These are phyloP conservation scores for Volucella inanis DNA, from an alignment of 2,888 invertebrate species.

Conservation along the genomic window DNA sequence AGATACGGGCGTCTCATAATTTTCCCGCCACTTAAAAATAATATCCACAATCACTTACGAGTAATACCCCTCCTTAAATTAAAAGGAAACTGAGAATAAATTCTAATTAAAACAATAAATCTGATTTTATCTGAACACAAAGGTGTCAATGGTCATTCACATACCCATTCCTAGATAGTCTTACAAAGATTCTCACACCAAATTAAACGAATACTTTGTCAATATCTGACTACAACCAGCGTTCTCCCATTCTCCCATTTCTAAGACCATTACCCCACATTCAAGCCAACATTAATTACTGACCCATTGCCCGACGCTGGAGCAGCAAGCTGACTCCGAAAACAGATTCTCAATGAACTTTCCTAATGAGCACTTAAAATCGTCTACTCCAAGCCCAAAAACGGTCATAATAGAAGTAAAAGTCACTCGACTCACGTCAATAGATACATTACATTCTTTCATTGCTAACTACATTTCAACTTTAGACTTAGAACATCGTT, in stretches of 20 bases:
- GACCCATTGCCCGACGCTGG: constrained; percentile 15
- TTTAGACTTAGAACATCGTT: constrained; percentile 1
- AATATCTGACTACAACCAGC: constrained; percentile 27
- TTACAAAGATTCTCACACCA: constrained; percentile 5
- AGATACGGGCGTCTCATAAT: too few relatives aligned
- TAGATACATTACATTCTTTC: not conserved
- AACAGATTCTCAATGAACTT: constrained; percentile 44
- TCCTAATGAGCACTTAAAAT: constrained; percentile 23
- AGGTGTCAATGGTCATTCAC: constrained; percentile 30
- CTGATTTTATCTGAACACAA: not conserved
- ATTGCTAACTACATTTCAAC: not conserved
- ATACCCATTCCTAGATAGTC: not conserved
- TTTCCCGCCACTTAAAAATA: too few relatives aligned
- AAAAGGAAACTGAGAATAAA: too few relatives aligned
- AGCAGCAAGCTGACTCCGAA: not conserved
- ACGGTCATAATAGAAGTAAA: constrained; percentile 7
- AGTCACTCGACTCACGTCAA: not conserved
- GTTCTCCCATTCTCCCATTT: constrained; percentile 21
- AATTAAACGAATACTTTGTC: constrained; percentile 3
- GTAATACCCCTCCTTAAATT: not conserved
- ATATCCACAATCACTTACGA: not conserved
- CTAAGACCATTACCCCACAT: constrained; percentile 40
- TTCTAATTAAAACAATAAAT: not conserved
- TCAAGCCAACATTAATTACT: constrained; percentile 25
- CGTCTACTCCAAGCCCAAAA: not conserved